Percentiles rank a stretch among this genome's conserved stretches.
Evolutionary conservation across 1,140 invertebrate genomes (phyloP).

Genomic region (Papilio xuthus): DNA sequence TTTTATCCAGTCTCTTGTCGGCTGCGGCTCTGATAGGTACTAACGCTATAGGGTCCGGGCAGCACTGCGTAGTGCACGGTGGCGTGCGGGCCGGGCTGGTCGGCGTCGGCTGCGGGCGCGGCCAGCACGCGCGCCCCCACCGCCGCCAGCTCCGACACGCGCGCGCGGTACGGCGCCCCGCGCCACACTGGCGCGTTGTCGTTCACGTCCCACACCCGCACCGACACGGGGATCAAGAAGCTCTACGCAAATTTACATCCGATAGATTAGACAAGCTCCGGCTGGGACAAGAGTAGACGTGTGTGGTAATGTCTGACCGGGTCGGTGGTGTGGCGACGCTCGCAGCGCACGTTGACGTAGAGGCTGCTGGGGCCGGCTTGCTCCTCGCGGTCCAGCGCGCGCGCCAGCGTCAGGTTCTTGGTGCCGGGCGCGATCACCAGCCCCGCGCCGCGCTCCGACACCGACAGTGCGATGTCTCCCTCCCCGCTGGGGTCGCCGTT

Average conservation of each 20-base stretch:
- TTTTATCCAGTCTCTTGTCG: not conserved
- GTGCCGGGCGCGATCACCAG: constrained; percentile 88
- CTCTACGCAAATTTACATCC: constrained; percentile 80
- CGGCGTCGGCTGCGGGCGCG: constrained; percentile 90
- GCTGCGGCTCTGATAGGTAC: constrained; percentile 30
- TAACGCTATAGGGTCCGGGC: constrained; percentile 88
- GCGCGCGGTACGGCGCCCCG: constrained; percentile 90
- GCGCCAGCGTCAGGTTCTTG: constrained; percentile 90
- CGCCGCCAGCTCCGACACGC: constrained; percentile 93
- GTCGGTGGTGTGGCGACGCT: constrained; percentile 89
- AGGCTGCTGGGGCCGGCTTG: constrained; percentile 90
- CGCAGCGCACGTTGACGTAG: constrained; percentile 92
- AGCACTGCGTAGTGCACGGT: constrained; percentile 93
- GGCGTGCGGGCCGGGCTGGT: constrained; percentile 94
- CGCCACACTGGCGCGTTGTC: constrained; percentile 94
- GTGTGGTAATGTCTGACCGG: no score
- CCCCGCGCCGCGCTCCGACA: constrained; percentile 90
- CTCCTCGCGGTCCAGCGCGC: constrained; percentile 92
- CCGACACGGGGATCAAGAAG: constrained; percentile 94
- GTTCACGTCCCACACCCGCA: constrained; percentile 95
- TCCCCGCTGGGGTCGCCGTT: constrained; percentile 88
- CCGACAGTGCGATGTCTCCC: constrained; percentile 90
- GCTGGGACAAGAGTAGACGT: no score
- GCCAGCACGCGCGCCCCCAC: constrained; percentile 90
- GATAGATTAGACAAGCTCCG: not conserved